Evolutionary conservation across 2,113 vertebrate genomes (phyloP).

Genomic region (Trachemys scripta): DNA sequence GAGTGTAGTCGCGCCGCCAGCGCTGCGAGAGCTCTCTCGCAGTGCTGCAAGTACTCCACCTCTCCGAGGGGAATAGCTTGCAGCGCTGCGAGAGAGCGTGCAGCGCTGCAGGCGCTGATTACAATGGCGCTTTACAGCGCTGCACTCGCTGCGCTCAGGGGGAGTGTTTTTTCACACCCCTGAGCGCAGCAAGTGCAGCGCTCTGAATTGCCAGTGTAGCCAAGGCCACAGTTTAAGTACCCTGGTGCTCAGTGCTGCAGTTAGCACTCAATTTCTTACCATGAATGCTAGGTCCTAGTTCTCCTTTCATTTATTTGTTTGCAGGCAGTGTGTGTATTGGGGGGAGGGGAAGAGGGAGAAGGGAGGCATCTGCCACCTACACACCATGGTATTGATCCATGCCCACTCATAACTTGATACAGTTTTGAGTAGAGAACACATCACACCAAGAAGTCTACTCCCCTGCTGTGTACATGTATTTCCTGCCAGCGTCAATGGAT

Average conservation of each 20-base stretch:
- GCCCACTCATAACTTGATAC: background rate
- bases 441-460: background rate
- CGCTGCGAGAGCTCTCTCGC: too few relatives aligned
- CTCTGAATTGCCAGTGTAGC: too few relatives aligned
- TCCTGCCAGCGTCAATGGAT: background rate
- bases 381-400: background rate
- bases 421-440: background rate
- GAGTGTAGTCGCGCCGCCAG: too few relatives aligned
- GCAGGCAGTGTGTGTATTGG: background rate
- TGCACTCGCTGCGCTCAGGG: too few relatives aligned
- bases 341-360: too few relatives aligned
- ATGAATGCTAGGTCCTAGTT: rapidly evolving
- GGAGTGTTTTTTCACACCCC: too few relatives aligned
- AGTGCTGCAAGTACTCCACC: too few relatives aligned
- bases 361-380: background rate
- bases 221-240: background rate
- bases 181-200: too few relatives aligned
- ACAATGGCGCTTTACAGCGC: too few relatives aligned
- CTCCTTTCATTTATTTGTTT: background rate
- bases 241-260: background rate
- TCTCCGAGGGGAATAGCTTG: too few relatives aligned
- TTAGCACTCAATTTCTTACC: background rate
- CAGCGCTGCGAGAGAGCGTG: too few relatives aligned
- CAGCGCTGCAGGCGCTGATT: too few relatives aligned
- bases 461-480: background rate